phyloP scores from a whole-genome alignment of 2,113 vertebrate genomes.

The Paradoxurus hermaphroditus region DNA sequence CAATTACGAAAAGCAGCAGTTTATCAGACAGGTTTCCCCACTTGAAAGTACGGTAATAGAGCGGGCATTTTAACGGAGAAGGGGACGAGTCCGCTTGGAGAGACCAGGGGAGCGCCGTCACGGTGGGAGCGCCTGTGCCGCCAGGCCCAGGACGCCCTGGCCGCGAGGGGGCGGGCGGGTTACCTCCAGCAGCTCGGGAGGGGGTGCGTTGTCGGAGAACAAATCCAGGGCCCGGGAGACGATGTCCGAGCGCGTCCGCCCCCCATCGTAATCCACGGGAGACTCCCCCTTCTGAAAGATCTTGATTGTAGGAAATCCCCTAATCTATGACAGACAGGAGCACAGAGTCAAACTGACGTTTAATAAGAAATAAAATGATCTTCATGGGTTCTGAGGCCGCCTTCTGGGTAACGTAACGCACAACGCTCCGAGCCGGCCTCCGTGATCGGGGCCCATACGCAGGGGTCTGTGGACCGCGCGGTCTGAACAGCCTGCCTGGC shows the following conservation, averaged over 20 bases:
- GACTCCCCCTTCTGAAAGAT: conserved; percentile 96
- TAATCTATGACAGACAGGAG: conserved; percentile 83
- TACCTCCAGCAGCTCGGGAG: conserved; percentile 94
- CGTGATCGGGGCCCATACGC: neutral
- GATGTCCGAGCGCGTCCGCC: conserved; percentile 91
- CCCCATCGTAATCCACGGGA: conserved; percentile 94
- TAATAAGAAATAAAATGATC: neutral
- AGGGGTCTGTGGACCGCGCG: neutral
- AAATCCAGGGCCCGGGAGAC: conserved; percentile 91
- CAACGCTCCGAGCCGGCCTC: too few species aligned
- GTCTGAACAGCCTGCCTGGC: neutral
- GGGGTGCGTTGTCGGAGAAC: conserved; percentile 92
- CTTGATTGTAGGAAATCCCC: conserved; percentile 97
- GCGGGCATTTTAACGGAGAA: neutral
- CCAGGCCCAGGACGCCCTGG: neutral
- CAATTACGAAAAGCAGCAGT: neutral
- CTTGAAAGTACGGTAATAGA: neutral
- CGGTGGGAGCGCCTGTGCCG: fast-evolving
- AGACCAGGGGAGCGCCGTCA: neutral
- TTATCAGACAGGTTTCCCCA: neutral
- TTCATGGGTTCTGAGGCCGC: neutral
- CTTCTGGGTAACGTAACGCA: neutral
- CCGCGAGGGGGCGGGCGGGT: fast-evolving
- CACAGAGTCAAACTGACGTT: neutral
- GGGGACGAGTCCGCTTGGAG: neutral